Base-by-base conservation (phyloP, 1,140 invertebrate species). In the Teleopsis dalmanni region DNA sequence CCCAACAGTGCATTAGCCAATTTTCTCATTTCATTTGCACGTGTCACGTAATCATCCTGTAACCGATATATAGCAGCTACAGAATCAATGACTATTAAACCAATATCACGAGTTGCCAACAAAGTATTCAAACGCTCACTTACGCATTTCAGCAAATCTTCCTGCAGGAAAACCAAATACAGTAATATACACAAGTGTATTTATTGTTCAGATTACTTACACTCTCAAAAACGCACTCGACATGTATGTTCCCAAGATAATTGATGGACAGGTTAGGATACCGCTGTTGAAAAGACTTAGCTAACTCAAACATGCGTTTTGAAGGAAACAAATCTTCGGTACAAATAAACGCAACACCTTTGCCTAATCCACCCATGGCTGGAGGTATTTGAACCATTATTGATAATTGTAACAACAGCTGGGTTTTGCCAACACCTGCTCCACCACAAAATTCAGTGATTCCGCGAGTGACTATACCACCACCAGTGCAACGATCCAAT, bases 361-460 rank as follows among this genome's bases (percentile, higher is more conserved):
- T 51, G 43, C 52, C 56, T 34, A 68, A 47, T 7, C 71, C 70
- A 13, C 65, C 69, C 18, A 64, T 25, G 7, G 58, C 35, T 1
- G 16, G 2, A 6, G 63, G 62, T 23, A 74, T 36, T 48, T 75
- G 72, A 11, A 69, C 57, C n/a, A 59, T 58, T 10, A 74, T 35
- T 29, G 77, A 72, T 4, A 89, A 62, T 71, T 92, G 88, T 22
- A 95, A 65, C 56, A 82, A 85, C 13, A 93, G 59, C 71, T 94
- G 91, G 1, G 88, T 89, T 75, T 93, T 95, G 14, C 90, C 90
- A 57, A 76, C 77, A 8, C 85, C 85, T 72, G 87, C 85, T 65
- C 83, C 81, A 11, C 90, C 91, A 70, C 80, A 82, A 59, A 95
- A 78, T 76, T 95, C 89, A 38, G 85, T 88, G 13, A 95, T 79